Base-by-base conservation (phyloP, 2,888 invertebrate species). In the Drosophila rellima region DNA sequence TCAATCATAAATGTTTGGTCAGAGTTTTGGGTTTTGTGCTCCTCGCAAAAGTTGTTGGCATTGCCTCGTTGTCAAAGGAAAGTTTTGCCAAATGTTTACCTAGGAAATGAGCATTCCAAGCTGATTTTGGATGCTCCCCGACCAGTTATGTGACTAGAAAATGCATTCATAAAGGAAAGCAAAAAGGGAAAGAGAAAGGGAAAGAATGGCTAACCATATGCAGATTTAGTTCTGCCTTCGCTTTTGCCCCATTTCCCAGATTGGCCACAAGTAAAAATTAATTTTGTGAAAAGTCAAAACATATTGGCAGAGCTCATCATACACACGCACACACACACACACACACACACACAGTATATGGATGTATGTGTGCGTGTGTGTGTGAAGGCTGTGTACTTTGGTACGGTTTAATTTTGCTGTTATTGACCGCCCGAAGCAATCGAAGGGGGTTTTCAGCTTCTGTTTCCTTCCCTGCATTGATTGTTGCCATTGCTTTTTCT, bases 401-500 rank as follows among this genome's bases (percentile, higher is more conserved):
- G 70, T 82, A 72, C 73, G 86, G 88, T 84, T 84, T 84, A 84
- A 84, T 84, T 84, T 84, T 80, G 83, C 76, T 84, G 88, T 84
- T 84, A 84, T 84, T 84, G 84, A 84, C 87, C 69, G 84, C 84
- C 89, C 45, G 42, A 39, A 70, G 83, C 79, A 67, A 64, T 67
- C 66, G 88, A 80, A 86, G 54, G 44, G 35, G 56, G 42, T 70
- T 57, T 64, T 57, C 56, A 50, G 50, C 35, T 42, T 44, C 26
- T 31, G 29, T 10, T 42, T 39, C n/a, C 26, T 7, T 39, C 13
- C 26, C 33, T 20, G 17, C 20, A 20, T 37, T 37, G 37, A 37
- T 15, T 37, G 37, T 40, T 54, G 4, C 35, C 54, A 6, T 45
- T 50, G 20, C 15, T 39, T 35, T 54, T 65, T 42, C 23, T 42